Conservation (phyloP, 2,888 invertebrate species). For the Colostygia pectinataria region DNA sequence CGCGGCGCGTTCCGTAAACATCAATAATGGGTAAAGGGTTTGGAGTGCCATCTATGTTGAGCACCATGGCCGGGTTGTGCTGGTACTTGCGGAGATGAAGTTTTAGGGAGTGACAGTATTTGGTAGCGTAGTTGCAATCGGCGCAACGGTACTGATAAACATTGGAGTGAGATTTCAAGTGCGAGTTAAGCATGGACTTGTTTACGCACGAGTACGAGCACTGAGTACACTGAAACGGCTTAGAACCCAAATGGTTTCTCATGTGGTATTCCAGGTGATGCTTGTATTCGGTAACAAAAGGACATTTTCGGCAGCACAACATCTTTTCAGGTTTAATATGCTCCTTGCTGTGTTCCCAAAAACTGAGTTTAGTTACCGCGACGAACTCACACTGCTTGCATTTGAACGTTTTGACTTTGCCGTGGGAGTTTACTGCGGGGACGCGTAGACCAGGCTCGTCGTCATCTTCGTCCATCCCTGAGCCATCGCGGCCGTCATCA, state of each 20-base stretch:
- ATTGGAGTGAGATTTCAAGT: constrained; percentile 97
- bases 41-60: constrained; percentile 94
- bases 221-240: constrained; percentile 96
- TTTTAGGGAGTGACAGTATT: constrained; percentile 98
- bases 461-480: constrained; percentile 76
- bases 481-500: constrained; percentile 75
- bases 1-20: constrained; percentile 94
- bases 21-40: constrained; percentile 95
- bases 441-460: constrained; percentile 84
- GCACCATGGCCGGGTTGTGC: constrained; percentile 95
- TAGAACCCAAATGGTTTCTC: constrained; percentile 96
- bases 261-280: constrained; percentile 99
- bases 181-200: constrained; percentile 99
- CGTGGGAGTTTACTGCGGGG: constrained; percentile 88
- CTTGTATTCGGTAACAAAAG: constrained; percentile 99
- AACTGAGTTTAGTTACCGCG: constrained; percentile 93
- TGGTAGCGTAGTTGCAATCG: constrained; percentile 97
- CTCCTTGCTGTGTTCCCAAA: constrained; percentile 94
- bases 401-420: constrained; percentile 93
- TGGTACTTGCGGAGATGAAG: constrained; percentile 95
- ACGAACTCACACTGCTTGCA: constrained; percentile 96
- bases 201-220: constrained; percentile 97
- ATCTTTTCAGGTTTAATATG: constrained; percentile 98
- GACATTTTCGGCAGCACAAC: constrained; percentile 94
- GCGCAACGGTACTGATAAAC: constrained; percentile 96